Evolutionary conservation across 2,888 invertebrate species (phyloP), one percentile per base, ranked within the genome.

Genomic region (Synergus umbraculus): DNA sequence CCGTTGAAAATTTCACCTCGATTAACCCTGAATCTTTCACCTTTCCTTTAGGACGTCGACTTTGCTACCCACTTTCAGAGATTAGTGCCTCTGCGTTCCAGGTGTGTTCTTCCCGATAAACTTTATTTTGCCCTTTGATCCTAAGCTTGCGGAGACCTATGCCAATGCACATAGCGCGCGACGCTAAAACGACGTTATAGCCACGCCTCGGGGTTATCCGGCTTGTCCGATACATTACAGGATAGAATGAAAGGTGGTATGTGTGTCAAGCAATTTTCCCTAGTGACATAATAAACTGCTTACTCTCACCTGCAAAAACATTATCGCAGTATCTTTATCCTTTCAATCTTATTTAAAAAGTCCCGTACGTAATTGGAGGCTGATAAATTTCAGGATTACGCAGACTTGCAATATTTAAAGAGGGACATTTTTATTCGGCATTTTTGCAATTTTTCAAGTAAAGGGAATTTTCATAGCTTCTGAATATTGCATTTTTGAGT

Each of bases 1-100:
- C 78, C 66, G 81, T 79, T 79, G 85, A 88, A 89, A 85, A 83
- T 76, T 77, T 83, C 85, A 88, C 86, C 88, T 87, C 87, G 87
- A 89, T 89, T 89, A 89, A 89, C 87, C 87, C 86, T 81, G 83
- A 85, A 87, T 88, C 85, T 87, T 84, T 89, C 86, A 87, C 84
- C 86, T 87, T 86, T 85, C 85, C 81, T 84, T 81, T 78, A 58
- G 46, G 64, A 73, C 73, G 73, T 65, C 80, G 60, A 79, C 77
- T 58, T 78, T 76, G 79, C 78, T 64, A 81, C 77, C 82, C 78
- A 54, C 64, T 54, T 84, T 76, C 80, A 66, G 76, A 54, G 46
- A 79, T 76, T 76, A 63, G 77, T 76, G 66, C 29, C 64, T 66
- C 54, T 49, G 77, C 76, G 22, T 43, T 46, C 18, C 60, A 44